Evolutionary conservation across 2,797 vertebrate genomes (phyloP).

Genomic region (Apodemus agrarius): DNA sequence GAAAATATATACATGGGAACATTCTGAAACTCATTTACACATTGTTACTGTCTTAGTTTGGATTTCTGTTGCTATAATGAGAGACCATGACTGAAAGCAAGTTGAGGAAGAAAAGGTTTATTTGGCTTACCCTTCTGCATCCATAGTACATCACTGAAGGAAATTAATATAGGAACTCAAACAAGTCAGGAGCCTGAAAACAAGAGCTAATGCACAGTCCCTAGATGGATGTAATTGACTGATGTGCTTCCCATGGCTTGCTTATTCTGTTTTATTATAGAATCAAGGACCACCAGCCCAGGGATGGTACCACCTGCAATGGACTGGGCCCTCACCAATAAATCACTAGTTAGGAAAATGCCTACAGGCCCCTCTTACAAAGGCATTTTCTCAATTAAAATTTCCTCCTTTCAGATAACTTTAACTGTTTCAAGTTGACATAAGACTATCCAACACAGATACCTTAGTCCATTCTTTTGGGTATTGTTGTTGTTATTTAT

Average conservation of each 20-base stretch:
- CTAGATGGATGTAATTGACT: not conserved
- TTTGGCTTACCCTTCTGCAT: not conserved
- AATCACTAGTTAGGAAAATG: not conserved
- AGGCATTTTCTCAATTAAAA: not conserved
- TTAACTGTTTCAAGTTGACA: not conserved
- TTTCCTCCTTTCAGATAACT: not conserved
- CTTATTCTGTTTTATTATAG: not conserved
- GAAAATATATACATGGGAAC: not conserved
- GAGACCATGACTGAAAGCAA: not conserved
- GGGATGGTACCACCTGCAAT: not conserved
- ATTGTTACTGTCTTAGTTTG: not conserved
- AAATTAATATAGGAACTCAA: not conserved
- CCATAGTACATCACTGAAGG: not conserved
- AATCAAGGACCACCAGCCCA: not conserved
- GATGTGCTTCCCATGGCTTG: too few relatives aligned
- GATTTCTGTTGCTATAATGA: not conserved
- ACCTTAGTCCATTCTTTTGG: not conserved
- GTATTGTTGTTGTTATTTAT: too few relatives aligned
- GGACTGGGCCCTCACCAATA: not conserved
- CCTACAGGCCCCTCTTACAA: not conserved
- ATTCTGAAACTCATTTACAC: not conserved
- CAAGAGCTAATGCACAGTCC: not conserved
- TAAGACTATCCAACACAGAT: not conserved
- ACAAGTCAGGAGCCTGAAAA: not conserved
- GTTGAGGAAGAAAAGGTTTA: not conserved